A percentile compares a stretch with the other conserved stretches of the same genome.
These are phyloP conservation scores for Tangachromis dhanisi DNA, from an alignment of 2,113 vertebrate genomes.

Conservation along the genomic window DNA sequence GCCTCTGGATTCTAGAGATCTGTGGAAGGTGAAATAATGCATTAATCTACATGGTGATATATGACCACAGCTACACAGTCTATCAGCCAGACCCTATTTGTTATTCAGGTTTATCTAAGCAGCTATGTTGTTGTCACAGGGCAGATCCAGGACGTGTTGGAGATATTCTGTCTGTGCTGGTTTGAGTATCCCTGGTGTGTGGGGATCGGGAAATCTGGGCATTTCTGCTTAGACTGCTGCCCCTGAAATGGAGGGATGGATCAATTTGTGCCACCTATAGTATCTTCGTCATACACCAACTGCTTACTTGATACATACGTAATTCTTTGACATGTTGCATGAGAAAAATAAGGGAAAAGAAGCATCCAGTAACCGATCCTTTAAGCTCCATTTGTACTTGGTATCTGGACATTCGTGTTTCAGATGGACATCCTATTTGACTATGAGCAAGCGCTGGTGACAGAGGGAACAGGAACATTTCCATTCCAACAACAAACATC, in stretches of 20 bases:
- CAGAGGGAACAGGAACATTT: background rate
- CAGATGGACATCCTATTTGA: background rate
- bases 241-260: background rate
- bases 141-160: background rate
- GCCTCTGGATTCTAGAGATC: conserved; percentile 73
- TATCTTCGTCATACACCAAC: background rate
- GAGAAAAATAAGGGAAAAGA: background rate
- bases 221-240: background rate
- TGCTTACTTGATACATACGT: background rate
- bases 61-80: background rate
- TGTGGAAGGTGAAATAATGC: conserved; percentile 10
- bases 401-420: background rate
- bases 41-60: background rate
- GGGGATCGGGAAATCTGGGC: background rate
- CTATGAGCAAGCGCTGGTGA: background rate
- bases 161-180: background rate
- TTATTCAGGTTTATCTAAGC: background rate
- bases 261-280: background rate
- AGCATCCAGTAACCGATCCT: background rate
- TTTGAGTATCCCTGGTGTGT: background rate
- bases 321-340: background rate
- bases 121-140: background rate
- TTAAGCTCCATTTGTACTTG: background rate
- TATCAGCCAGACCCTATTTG: background rate
- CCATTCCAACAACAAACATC: background rate